Evolutionary conservation across 2,797 vertebrate species (phyloP).

Genomic region (Morus bassanus): DNA sequence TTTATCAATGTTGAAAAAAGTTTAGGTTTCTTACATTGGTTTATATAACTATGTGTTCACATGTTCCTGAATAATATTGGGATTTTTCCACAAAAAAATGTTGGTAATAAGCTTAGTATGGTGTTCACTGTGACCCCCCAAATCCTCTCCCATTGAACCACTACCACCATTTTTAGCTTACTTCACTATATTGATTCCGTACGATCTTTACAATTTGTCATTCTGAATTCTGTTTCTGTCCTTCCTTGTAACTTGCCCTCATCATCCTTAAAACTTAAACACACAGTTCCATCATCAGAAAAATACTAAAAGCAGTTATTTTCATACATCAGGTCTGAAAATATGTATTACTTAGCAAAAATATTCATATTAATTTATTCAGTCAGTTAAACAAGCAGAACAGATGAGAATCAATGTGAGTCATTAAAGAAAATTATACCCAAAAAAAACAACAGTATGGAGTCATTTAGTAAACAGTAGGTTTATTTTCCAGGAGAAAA

Average conservation of each 20-base stretch:
- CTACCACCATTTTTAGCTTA: background rate
- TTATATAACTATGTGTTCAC: background rate
- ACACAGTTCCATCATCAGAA: background rate
- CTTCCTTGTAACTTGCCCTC: background rate
- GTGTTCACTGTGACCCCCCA: background rate
- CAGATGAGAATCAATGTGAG: background rate
- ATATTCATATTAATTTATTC: background rate
- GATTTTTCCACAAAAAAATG: background rate
- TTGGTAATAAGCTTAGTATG: background rate
- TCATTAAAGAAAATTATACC: background rate
- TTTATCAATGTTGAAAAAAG: background rate
- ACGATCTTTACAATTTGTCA: background rate
- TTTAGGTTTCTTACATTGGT: background rate
- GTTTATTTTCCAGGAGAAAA: background rate
- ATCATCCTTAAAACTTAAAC: background rate
- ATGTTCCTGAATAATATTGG: background rate
- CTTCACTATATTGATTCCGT: background rate
- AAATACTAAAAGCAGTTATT: background rate
- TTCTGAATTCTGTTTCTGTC: background rate
- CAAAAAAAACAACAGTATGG: background rate
- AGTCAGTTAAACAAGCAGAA: background rate
- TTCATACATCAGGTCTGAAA: background rate
- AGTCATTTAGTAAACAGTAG: background rate
- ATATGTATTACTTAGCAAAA: background rate
- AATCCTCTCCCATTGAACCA: background rate